These are phyloP conservation scores for Protonemura montana DNA, from an alignment of 2,888 invertebrate genomes.

Conservation along the genomic window DNA sequence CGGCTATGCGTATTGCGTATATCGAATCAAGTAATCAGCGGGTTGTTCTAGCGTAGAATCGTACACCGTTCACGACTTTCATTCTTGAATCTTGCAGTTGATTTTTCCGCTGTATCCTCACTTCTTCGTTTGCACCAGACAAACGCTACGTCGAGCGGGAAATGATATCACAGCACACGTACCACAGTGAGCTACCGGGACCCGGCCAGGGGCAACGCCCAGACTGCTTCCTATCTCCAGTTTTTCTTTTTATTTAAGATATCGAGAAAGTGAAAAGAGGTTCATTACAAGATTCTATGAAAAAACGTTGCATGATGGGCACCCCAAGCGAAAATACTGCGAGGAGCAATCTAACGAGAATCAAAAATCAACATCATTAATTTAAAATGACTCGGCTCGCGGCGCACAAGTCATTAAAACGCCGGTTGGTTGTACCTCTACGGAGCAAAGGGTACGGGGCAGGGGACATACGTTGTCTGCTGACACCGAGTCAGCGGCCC, in stretches of 20 bases:
- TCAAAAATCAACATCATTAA: slow-evolving; percentile 38
- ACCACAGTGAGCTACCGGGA: neutral
- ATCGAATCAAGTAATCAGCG: too few species aligned
- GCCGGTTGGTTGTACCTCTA: neutral
- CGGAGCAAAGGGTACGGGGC: too few species aligned
- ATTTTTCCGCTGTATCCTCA: neutral
- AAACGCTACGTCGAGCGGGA: neutral
- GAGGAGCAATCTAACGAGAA: slow-evolving; percentile 19
- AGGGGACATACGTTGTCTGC: too few species aligned
- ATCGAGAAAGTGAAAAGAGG: slow-evolving; percentile 27
- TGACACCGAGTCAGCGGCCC: too few species aligned
- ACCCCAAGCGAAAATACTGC: neutral
- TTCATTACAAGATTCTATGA: slow-evolving; percentile 25
- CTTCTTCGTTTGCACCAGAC: neutral
- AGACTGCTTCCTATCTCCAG: slow-evolving; percentile 22
- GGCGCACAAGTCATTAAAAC: slow-evolving; percentile 12
- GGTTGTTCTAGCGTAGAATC: neutral
- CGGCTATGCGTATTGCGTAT: too few species aligned
- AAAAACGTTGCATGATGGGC: neutral
- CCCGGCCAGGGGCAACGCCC: neutral
- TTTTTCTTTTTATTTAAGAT: slow-evolving; percentile 29
- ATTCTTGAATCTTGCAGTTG: neutral
- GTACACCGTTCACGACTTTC: neutral
- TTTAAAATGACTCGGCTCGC: slow-evolving; percentile 8
- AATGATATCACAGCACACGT: neutral